Percentiles rank a stretch among this genome's conserved stretches.
Conservation (phyloP, 2,888 invertebrate species). For the Eristalinus sepulchralis region DNA sequence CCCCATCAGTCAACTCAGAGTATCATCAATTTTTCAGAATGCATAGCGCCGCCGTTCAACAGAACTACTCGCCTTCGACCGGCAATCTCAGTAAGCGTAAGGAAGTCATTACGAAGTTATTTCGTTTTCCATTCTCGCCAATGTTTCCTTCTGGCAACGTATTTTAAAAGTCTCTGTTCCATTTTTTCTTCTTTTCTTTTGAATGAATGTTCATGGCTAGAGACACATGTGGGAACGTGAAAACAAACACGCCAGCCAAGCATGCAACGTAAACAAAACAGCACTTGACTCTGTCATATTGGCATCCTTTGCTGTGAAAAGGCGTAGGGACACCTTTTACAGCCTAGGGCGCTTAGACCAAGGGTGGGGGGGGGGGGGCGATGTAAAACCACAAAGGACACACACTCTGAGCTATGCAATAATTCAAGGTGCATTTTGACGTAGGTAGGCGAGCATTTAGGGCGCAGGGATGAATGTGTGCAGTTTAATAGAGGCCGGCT, state of each 20-base stretch:
- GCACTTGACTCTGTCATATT: constrained; percentile 21
- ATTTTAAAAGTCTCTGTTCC: background rate
- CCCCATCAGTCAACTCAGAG: background rate
- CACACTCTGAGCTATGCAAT: background rate
- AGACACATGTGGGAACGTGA: background rate
- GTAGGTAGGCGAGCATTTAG: background rate
- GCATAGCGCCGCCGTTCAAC: background rate
- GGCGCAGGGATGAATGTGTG: background rate
- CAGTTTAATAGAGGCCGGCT: background rate
- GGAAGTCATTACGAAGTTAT: constrained; percentile 33
- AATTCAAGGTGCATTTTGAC: constrained; percentile 31
- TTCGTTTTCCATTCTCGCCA: constrained; percentile 5
- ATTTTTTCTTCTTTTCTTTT: background rate
- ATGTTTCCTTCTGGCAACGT: background rate
- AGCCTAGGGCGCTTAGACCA: background rate
- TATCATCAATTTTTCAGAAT: constrained; percentile 20
- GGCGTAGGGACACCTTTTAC: background rate
- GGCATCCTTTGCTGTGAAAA: background rate
- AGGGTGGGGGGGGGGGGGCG: background rate
- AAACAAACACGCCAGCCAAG: background rate
- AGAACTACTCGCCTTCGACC: background rate
- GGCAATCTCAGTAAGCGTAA: background rate
- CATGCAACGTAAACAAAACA: background rate
- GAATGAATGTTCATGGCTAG: background rate
- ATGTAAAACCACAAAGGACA: background rate